phyloP scores from a whole-genome alignment of 2,888 invertebrate species.

The Pterobdella sp. region DNA sequence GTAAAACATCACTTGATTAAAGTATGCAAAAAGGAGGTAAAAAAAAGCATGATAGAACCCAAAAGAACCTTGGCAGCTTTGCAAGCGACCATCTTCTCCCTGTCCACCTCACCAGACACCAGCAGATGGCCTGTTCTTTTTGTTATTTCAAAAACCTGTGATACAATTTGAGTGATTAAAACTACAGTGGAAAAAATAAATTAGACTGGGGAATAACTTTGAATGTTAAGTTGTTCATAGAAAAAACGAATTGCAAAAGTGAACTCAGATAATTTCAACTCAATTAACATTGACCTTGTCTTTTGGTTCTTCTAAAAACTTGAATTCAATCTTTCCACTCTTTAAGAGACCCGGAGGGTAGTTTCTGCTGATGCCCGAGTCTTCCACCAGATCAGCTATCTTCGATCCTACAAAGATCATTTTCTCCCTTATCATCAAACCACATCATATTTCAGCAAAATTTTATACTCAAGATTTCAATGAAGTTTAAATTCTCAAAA shows the following conservation, averaged over 20 bases:
- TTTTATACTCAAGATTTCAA: too few relatives aligned
- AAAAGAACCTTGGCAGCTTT: background rate
- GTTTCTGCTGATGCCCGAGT: background rate
- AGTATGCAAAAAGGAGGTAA: too few relatives aligned
- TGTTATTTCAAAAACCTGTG: constrained; percentile 13
- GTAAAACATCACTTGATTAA: too few relatives aligned
- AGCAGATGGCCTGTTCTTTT: constrained; percentile 9
- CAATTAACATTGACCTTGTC: background rate
- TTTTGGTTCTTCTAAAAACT: background rate
- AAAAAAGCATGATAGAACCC: too few relatives aligned
- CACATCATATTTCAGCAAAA: too few relatives aligned
- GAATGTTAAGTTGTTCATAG: background rate
- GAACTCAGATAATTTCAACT: background rate
- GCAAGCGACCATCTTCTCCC: constrained; percentile 6
- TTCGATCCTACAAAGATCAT: background rate
- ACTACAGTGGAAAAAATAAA: background rate
- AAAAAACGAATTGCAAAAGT: too few relatives aligned
- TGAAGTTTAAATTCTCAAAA: too few relatives aligned
- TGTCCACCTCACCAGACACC: constrained; percentile 10
- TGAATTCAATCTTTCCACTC: constrained; percentile 1
- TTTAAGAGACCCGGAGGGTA: background rate
- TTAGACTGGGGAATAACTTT: background rate
- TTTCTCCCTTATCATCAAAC: too few relatives aligned
- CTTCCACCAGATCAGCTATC: constrained; percentile 6
- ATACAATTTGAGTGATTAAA: background rate